Evolutionary conservation across 1,140 invertebrate genomes (phyloP), one percentile per base, ranked within the genome.

Genomic region (Caenorhabditis latens): DNA sequence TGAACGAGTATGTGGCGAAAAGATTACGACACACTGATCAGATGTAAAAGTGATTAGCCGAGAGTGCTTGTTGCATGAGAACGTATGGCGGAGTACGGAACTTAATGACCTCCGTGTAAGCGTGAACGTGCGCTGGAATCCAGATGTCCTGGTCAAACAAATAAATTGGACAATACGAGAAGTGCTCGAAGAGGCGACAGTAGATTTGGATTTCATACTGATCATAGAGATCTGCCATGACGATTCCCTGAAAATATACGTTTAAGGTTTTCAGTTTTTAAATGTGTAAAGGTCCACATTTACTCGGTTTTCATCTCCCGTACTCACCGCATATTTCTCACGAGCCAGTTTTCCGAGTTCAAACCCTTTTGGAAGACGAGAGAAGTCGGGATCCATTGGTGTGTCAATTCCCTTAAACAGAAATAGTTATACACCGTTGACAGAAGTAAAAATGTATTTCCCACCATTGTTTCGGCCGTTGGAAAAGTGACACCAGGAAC

Each of bases 111-210:
- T 79, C 46, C 7, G 24, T 8, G 21, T 21, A 50, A 1, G 71
- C 71, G 46, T 79, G 71, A 0, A 53, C 71, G 46, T 79, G 71
- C 0, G 71, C 71, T 2, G 46, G 19, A 9, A 79, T 46, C 71
- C 71, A 79, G 14, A 50, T 4, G 9, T 79, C 71, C 11, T 79
- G 32, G 4, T 79, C 71, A 6, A 50, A 79, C 40, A 19, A 24
- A 46, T 79, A 79, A 46, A 50, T 53, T 3, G 71, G 71, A 11
- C 5, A 53, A 21, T 79, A 79, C 1, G 71, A 79, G n/a, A 79
- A 79, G 11, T 79, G 71, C 40, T 79, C 71, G n/a, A 79, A 79
- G n/a, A 79, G n/a, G 11, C 71, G 7, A n/a, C 71, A 79, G 71
- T 79, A 79, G 71, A 79, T 53, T 50, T 79, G 71, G 19, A 79